A percentile compares a stretch with the other conserved stretches of the same genome.
phyloP scores from a whole-genome alignment of 2,113 vertebrate genomes.

The Gnathochromis pfefferi region DNA sequence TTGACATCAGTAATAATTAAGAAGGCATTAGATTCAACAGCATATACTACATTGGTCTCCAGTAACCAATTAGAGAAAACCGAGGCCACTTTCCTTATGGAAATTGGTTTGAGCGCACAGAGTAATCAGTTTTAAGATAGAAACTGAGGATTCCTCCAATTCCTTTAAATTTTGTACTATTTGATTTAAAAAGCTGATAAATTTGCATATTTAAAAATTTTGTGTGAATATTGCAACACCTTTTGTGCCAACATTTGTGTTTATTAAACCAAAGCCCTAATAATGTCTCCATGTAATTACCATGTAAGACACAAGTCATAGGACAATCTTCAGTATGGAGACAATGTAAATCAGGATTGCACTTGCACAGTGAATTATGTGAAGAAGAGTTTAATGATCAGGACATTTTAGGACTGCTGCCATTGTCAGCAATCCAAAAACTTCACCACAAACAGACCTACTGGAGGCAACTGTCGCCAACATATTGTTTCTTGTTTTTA shows the following conservation, averaged over 20 bases:
- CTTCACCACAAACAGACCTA: not conserved
- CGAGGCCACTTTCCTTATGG: not conserved
- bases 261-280: not conserved
- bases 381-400: not conserved
- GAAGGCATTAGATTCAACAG: not conserved
- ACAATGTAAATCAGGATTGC: not conserved
- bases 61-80: not conserved
- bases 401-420: not conserved
- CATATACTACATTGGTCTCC: not conserved
- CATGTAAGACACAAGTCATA: not conserved
- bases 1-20: not conserved
- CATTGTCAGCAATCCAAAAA: not conserved
- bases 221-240: not conserved
- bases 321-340: not conserved
- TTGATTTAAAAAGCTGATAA: not conserved
- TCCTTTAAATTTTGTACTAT: not conserved
- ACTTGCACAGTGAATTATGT: not conserved
- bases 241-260: not conserved
- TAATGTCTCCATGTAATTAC: not conserved
- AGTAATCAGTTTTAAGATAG: not conserved
- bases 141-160: not conserved
- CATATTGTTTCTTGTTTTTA: not conserved
- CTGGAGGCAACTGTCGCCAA: not conserved
- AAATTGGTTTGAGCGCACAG: not conserved
- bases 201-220: not conserved